Evolutionary conservation across 2,888 invertebrate genomes (phyloP), one percentile per base, ranked within the genome.

Genomic region (Hirtodrosophila trivittata): DNA sequence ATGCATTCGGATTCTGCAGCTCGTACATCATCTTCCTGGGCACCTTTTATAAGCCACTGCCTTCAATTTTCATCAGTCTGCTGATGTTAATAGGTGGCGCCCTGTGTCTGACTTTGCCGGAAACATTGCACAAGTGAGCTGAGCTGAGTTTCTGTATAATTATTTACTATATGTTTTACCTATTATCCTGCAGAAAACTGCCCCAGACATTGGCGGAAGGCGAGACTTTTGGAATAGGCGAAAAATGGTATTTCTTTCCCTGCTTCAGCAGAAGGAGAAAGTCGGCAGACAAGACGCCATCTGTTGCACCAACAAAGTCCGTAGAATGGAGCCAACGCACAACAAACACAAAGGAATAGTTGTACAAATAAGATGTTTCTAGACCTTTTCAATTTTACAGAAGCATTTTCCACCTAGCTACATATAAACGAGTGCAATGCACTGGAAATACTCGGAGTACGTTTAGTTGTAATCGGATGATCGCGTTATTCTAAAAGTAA

Each of bases 161-260:
- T 30, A 8, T 30, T 1, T n/a, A 30, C 2, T 3, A n/a, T n/a
- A 30, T 3, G 1, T 3, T n/a, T 7, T 30, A n/a, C 9, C 4
- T 30, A n/a, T n/a, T 30, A n/a, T 30, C 16, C 49, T 32, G 0
- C 33, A 90, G 92, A 58, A 90, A 92, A 38, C 88, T 93, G 21
- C 93, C 93, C 0, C 92, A 92, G 12, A 92, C 93, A 0, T 75
- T 93, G 9, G 89, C 91, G 58, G 93, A 93, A 62, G 93, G 93
- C 0, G 93, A 93, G 86, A 71, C 80, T 0, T 93, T 93, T 87
- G 93, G 92, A 1, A 90, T 91, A 52, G 91, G 90, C 30, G 93
- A 93, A 74, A 89, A 89, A 32, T 85, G 92, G 67, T 92, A 91
- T 71, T 92, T 92, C 59, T 93, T 93, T 78, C 90, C 91, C 1